Base-by-base conservation (phyloP, 1,140 invertebrate genomes). In the Drosophila asahinai region DNA sequence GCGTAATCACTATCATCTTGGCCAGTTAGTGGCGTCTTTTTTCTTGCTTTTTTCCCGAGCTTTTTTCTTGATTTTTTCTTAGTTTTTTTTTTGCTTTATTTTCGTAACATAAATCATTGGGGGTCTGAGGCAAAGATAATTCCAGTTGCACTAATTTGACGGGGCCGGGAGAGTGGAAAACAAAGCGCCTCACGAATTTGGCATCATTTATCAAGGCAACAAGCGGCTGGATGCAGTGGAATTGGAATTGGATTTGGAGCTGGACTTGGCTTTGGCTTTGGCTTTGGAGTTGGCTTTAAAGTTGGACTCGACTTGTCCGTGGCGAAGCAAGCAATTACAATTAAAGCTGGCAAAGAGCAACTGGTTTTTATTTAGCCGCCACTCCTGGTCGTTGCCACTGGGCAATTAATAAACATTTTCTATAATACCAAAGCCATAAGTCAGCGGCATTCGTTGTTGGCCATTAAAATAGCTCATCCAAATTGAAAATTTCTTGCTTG, bases 161-260 rank as follows among this genome's bases (percentile, higher is more conserved):
- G 61, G 74, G 12, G 54, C 8, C 66, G 42, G 42, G 25, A 60
- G 54, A 67, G 67, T 71, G 6, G 71, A 87, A 83, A 83, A 89
- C 84, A 89, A 87, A 87, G 84, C 86, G 73, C 49, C 65, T 78
- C 77, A 87, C 81, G 84, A 87, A 87, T 89, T 89, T 87, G 86
- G 78, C 84, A 90, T 90, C 86, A 90, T 89, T 89, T 89, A 89
- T 89, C 36, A 36, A 55, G 9, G 54, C 54, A 40, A 57, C 86
- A 84, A 73, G 36, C 40, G 33, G 47, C 57, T 51, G 61, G 22
- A 57, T 78, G 27, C 27, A 6, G 27, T 74, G 55, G n/a, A 42
- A n/a, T 80, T 68, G 60, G 43, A 65, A 38, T 67, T 76, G 73
- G 71, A 61, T 49, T 48, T 55, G 58, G 27, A 42, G 25, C 49